Base-by-base conservation (phyloP, 2,888 invertebrate species). In the Caenorhabditis afra region DNA sequence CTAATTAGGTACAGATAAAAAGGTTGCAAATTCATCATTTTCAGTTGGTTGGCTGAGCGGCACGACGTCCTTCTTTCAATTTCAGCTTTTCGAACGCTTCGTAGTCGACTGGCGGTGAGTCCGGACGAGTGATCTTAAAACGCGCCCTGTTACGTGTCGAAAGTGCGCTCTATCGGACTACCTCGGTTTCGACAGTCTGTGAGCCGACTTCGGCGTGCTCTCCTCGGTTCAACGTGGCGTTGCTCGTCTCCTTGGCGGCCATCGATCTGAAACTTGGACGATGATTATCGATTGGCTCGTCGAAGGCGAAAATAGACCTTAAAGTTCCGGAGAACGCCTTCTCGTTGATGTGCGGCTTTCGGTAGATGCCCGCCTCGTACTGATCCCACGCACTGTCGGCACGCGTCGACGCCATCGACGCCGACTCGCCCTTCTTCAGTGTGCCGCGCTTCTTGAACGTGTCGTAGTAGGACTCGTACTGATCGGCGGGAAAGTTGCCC, bases 401-500 rank as follows among this genome's bases (percentile, higher is more conserved):
- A 18, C 65, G 55, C 3, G 68, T 64, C 22, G 78, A 71, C 0
- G 78, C 55, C 71, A 78, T 65, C 37, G 78, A 78, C 10, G 41
- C 74, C 1, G 53, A 52, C 39, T 67, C 75, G n/a, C 61, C 73
- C 73, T 86, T 82, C 52, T 82, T 83, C 41, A 81, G 47, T 8
- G 80, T 76, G 20, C 80, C 79, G 12, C 82, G 66, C 53, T 81
- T 82, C 47, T 83, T 81, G 66, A 90, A 85, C 0, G 89, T 87
- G 68, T 90, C 89, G 65, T 89, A 89, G 57, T 88, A 89, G 10
- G 79, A 73, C 57, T 90, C 87, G 61, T 90, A 89, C 16, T 87
- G 81, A 50, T 89, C 88, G 5, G 81, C 81, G 8, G 87, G 85
- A 62, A 84, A 86, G 71, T 86, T 87, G 16, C 80, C 81, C 5